phyloP scores from a whole-genome alignment of 2,113 vertebrate genomes.

The Ascaphus truei region DNA sequence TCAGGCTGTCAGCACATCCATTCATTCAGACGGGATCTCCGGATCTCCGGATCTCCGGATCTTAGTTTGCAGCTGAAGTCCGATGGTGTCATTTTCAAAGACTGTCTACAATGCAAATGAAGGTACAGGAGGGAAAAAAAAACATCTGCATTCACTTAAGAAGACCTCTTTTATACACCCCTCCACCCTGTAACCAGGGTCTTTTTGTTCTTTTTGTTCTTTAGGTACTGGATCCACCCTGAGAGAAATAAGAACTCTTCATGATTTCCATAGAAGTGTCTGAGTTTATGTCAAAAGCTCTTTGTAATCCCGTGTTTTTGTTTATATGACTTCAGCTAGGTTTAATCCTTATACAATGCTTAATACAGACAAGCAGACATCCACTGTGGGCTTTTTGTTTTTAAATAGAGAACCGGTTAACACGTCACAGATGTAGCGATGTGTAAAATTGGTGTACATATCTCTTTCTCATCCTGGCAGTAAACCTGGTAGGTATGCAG shows the following conservation, averaged over 20 bases:
- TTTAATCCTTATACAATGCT: too few species aligned
- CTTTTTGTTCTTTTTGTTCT: too few species aligned
- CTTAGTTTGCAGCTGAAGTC: not conserved
- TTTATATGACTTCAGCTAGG: too few species aligned
- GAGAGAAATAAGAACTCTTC: slow-evolving; percentile 1
- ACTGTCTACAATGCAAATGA: not conserved
- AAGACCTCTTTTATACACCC: not conserved
- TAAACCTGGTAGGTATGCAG: too few species aligned
- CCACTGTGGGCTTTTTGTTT: too few species aligned
- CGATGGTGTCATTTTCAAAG: slow-evolving; percentile 1
- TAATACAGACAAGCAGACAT: too few species aligned
- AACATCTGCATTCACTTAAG: slow-evolving; percentile 15
- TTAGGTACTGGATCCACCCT: not conserved
- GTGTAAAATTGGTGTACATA: too few species aligned
- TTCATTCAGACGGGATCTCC: not conserved
- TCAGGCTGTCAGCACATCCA: not conserved
- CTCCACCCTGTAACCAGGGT: slow-evolving; percentile 14
- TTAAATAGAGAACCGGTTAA: too few species aligned
- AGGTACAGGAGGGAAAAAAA: not conserved
- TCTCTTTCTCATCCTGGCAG: too few species aligned
- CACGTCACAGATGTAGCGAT: too few species aligned
- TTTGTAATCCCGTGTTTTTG: too few species aligned
- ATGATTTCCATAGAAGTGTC: slow-evolving; percentile 3
- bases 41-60: not conserved
- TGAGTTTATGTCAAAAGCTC: slow-evolving; percentile 1